Evolutionary conservation across 2,888 invertebrate genomes (phyloP), one percentile per base, ranked within the genome.

Genomic region (Drosophila lacicola): DNA sequence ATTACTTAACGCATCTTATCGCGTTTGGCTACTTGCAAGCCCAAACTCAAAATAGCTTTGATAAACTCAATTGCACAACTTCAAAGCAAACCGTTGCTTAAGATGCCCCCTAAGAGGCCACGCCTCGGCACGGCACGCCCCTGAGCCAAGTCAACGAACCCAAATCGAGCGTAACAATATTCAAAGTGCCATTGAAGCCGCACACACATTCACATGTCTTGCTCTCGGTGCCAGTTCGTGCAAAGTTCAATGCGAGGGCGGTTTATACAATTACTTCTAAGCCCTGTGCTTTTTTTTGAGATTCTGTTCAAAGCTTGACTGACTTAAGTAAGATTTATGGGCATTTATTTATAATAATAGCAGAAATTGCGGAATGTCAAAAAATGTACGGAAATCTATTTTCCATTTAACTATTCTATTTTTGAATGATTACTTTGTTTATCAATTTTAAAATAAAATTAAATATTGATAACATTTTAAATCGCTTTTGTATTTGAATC

Each of bases 1-100:
- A 86, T 86, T 88, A 86, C 85, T 88, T 88, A 86, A 86, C 85
- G 83, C 84, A 81, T 71, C 88, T 84, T 84, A 84, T 84, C 83
- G 78, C 34, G 41, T 34, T 56, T 54, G 54, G 69, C 84, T 70
- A 80, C 82, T 80, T 68, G 70, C 79, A 88, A 88, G 83, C 74
- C 71, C 81, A 75, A 74, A 54, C 73, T 71, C 64, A 76, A 80
- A 86, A 82, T 86, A 86, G 73, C 88, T 86, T 54, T 70, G 86
- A 85, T 88, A 80, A 80, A 64, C 62, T 58, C 67, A 71, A 74
- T 62, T 78, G 75, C 75, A 76, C 33, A 44, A 64, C 85, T 71
- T 83, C 83, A 83, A 83, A 84, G 82, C 64, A n/a, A 19, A 51
- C 64, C 64, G 64, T 62, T 46, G 61, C 56, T 8, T 8, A 8